Evolutionary conservation across 2,113 vertebrate genomes (phyloP).

Genomic region (Hyperoodon ampullatus): DNA sequence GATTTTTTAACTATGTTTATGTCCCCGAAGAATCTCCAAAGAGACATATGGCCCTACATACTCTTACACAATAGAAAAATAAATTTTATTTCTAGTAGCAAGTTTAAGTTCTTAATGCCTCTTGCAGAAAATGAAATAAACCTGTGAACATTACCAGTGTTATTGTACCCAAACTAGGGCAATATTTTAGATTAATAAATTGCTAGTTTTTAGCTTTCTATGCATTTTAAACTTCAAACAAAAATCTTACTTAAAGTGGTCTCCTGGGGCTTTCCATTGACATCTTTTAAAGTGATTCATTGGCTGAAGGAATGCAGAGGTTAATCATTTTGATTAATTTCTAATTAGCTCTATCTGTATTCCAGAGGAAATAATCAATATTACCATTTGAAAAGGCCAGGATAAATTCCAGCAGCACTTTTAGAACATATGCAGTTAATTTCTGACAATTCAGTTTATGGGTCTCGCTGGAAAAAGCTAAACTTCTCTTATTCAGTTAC

Average conservation of each 20-base stretch:
- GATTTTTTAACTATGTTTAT: conserved; percentile 38
- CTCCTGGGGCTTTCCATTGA: conserved; percentile 72
- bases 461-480: conserved; percentile 87
- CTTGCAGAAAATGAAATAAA: conserved; percentile 83
- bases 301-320: conserved; percentile 68
- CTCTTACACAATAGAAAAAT: conserved; percentile 77
- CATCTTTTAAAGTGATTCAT: conserved; percentile 77
- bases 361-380: conserved; percentile 77
- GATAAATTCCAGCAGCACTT: conserved; percentile 80
- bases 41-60: conserved; percentile 63
- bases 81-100: conserved; percentile 75
- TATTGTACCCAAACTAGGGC: conserved; percentile 68
- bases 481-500: conserved; percentile 75
- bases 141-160: conserved; percentile 75
- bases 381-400: conserved; percentile 79
- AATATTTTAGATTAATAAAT: conserved; percentile 78
- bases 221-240: conserved; percentile 75
- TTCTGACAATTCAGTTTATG: conserved; percentile 90
- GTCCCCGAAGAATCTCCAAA: conserved; percentile 29
- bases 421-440: conserved; percentile 83
- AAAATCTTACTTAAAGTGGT: conserved; percentile 74
- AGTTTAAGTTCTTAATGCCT: conserved; percentile 77
- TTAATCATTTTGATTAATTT: conserved; percentile 75
- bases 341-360: conserved; percentile 75
- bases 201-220: conserved; percentile 84